Evolutionary conservation across 53 echinoderm and acorn worm genomes (phyloP).

Genomic region (Henricia sp.): DNA sequence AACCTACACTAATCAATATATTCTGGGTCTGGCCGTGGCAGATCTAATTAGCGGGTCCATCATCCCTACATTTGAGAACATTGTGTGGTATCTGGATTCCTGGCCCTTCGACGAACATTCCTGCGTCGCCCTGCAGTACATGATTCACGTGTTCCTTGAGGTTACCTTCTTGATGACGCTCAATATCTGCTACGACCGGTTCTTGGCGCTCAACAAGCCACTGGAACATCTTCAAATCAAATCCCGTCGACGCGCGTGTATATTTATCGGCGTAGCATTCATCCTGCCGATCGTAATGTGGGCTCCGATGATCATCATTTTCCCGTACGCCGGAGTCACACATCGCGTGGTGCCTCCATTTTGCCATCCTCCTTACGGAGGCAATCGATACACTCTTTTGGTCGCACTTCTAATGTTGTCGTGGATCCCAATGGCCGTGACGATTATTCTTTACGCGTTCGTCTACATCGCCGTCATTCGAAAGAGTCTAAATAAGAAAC

Average conservation of each 20-base stretch:
- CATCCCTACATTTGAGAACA: slow-evolving; percentile 11
- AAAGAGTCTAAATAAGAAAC: not conserved
- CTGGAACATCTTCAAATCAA: slow-evolving; percentile 47
- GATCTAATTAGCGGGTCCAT: slow-evolving; percentile 25
- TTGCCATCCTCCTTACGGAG: slow-evolving; percentile 18
- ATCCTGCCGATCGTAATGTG: slow-evolving; percentile 55
- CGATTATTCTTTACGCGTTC: slow-evolving; percentile 33
- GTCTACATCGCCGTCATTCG: slow-evolving; percentile 51
- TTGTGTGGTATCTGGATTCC: slow-evolving; percentile 39
- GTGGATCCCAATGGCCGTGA: slow-evolving; percentile 46
- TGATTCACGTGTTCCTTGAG: slow-evolving; percentile 49
- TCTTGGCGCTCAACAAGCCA: slow-evolving; percentile 48
- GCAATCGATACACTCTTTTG: not conserved
- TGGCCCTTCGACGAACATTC: slow-evolving; percentile 31
- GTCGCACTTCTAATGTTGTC: slow-evolving; percentile 22
- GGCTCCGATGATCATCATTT: slow-evolving; percentile 46
- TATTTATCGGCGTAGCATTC: slow-evolving; percentile 45
- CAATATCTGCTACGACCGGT: slow-evolving; percentile 66
- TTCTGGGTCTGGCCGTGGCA: slow-evolving; percentile 42
- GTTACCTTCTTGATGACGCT: slow-evolving; percentile 17
- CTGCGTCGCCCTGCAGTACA: slow-evolving; percentile 18
- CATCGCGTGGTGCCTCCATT: not conserved
- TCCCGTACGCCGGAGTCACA: slow-evolving; percentile 30
- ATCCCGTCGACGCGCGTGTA: slow-evolving; percentile 44
- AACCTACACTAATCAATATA: slow-evolving; percentile 54